phyloP scores from a whole-genome alignment of 2,888 invertebrate species.

The Pristionchus maxplancki region DNA sequence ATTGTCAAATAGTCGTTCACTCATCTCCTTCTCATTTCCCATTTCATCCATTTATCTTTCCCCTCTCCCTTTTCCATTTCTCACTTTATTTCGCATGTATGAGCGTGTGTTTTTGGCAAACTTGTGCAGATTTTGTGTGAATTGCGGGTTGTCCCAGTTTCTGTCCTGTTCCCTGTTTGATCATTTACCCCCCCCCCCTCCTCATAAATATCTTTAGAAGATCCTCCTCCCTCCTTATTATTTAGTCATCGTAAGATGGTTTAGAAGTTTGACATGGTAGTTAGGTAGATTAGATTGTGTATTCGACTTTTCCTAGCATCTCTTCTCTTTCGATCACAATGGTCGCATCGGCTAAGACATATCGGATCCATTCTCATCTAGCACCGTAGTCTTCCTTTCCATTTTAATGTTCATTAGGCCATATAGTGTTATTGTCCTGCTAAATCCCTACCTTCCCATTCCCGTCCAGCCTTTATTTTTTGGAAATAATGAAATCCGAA shows the following conservation, averaged over 20 bases:
- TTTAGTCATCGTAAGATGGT: constrained; percentile 25
- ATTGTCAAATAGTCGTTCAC: constrained; percentile 9
- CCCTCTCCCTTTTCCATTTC: constrained; percentile 8
- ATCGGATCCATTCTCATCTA: constrained; percentile 38
- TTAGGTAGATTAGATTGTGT: constrained; percentile 33
- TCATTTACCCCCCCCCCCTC: background rate
- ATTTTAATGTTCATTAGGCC: background rate
- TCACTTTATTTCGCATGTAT: constrained; percentile 41
- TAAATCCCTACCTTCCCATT: background rate
- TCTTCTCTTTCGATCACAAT: constrained; percentile 40
- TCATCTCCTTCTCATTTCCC: constrained; percentile 28
- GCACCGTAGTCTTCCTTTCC: background rate
- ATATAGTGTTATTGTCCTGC: background rate
- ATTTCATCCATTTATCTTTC: constrained; percentile 16
- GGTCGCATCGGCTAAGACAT: constrained; percentile 40
- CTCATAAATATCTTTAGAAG: background rate
- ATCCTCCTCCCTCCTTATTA: background rate
- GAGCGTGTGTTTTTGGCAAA: constrained; percentile 45
- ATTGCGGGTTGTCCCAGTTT: constrained; percentile 30
- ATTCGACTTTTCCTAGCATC: constrained; percentile 2
- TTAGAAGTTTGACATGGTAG: constrained; percentile 30
- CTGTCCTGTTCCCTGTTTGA: constrained; percentile 27
- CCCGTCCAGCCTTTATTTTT: constrained; percentile 44
- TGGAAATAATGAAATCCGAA: constrained; percentile 45
- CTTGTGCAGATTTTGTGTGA: constrained; percentile 47